These are phyloP conservation scores for Machimus atricapillus DNA, from an alignment of 2,888 invertebrate species.

Conservation along the genomic window DNA sequence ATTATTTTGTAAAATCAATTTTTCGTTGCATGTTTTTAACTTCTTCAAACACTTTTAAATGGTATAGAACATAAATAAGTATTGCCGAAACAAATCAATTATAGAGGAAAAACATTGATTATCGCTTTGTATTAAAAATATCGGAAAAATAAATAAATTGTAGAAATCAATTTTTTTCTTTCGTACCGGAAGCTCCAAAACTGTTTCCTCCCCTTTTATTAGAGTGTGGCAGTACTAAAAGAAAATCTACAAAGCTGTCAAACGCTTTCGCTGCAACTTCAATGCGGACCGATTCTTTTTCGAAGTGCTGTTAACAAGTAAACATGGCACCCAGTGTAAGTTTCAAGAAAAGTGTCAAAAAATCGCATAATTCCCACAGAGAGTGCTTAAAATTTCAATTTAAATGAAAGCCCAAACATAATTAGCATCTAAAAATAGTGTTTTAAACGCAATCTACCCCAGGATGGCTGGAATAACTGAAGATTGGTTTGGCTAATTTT, in stretches of 20 bases:
- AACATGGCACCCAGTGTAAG: conserved; percentile 63
- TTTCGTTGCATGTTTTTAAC: no score
- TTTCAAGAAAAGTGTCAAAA: conserved; percentile 49
- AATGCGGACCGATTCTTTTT: conserved; percentile 55
- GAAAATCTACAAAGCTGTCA: background rate
- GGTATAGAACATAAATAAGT: no score
- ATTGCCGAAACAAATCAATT: no score
- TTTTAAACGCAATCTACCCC: background rate
- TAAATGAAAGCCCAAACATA: background rate
- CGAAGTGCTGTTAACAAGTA: conserved; percentile 56
- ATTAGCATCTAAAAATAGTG: background rate
- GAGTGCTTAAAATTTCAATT: background rate
- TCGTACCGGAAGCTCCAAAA: background rate
- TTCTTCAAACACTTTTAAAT: no score
- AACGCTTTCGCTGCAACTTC: conserved; percentile 17
- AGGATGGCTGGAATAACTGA: conserved; percentile 33
- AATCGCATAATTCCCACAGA: background rate
- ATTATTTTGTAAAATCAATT: no score
- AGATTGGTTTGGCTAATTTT: background rate
- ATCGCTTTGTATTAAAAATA: no score
- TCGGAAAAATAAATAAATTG: background rate
- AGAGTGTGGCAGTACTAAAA: background rate
- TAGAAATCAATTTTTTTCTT: background rate
- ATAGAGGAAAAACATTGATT: no score
- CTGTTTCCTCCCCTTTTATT: background rate